Evolutionary conservation across 2,888 invertebrate species (phyloP).

Genomic region (Prionchulus punctatus): DNA sequence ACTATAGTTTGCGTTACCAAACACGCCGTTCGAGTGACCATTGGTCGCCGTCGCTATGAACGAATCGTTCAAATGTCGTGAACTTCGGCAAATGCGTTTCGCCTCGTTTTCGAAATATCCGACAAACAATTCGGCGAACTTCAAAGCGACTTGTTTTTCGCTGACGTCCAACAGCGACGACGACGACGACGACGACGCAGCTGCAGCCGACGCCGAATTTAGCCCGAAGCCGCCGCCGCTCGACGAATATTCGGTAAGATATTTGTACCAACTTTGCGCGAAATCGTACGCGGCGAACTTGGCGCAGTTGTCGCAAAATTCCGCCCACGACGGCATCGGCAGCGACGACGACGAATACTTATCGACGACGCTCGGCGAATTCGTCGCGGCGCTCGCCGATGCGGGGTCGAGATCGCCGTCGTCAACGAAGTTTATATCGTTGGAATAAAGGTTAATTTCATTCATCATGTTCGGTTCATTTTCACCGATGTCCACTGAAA

Average conservation of each 20-base stretch:
- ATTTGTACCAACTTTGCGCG: constrained; percentile 65
- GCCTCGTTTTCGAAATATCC: constrained; percentile 69
- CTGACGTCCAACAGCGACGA: constrained; percentile 45
- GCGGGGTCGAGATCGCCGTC: too few species aligned
- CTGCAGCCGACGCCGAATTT: constrained; percentile 8
- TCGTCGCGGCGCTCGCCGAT: too few species aligned
- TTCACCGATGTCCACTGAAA: too few species aligned
- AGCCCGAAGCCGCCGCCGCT: background rate
- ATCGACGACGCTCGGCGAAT: background rate
- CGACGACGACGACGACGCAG: constrained; percentile 27
- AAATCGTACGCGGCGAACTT: constrained; percentile 68
- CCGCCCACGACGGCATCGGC: constrained; percentile 45
- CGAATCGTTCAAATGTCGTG: background rate
- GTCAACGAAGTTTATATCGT: too few species aligned
- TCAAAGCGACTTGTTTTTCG: constrained; percentile 60
- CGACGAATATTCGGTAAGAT: constrained; percentile 49
- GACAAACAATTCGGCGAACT: constrained; percentile 65
- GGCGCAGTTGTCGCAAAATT: constrained; percentile 57
- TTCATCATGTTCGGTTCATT: too few species aligned
- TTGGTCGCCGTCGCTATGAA: background rate
- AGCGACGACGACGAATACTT: background rate
- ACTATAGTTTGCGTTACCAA: too few species aligned
- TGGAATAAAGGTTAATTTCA: too few species aligned
- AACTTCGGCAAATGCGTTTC: constrained; percentile 11
- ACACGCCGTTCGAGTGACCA: background rate